phyloP scores from a whole-genome alignment of 2,797 vertebrate genomes.

The Manis pentadactyla region DNA sequence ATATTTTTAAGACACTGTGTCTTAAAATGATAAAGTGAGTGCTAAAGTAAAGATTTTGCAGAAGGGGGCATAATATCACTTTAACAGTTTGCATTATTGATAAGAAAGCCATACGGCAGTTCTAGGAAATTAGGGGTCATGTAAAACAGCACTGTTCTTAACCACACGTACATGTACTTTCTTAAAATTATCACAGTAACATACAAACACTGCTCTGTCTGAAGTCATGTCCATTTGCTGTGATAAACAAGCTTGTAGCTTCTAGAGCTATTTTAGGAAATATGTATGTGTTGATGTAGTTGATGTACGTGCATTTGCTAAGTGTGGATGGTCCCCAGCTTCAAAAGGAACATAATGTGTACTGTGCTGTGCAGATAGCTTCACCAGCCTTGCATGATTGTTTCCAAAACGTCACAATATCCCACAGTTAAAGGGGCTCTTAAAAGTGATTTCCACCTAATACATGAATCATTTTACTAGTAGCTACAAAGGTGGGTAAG shows the following conservation, averaged over 20 bases:
- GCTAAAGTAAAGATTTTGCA: background rate
- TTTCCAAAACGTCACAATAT: background rate
- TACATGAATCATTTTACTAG: background rate
- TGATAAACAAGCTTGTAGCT: too few relatives aligned
- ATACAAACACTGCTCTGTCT: background rate
- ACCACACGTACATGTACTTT: background rate
- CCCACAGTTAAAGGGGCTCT: background rate
- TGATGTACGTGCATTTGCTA: too few relatives aligned
- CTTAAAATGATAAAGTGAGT: slow-evolving; percentile 20
- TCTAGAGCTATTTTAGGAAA: too few relatives aligned
- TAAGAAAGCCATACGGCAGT: background rate
- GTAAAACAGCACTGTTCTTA: background rate
- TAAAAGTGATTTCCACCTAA: background rate
- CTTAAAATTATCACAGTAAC: background rate
- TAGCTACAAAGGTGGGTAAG: background rate
- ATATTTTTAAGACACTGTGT: background rate
- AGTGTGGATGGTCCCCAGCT: background rate
- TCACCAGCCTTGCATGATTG: background rate
- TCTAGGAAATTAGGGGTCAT: background rate
- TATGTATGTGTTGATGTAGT: too few relatives aligned
- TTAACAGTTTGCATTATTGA: background rate
- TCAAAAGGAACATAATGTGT: background rate
- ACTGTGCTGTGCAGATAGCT: too few relatives aligned
- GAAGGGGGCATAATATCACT: background rate
- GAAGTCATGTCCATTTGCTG: background rate